Evolutionary conservation across 2,113 vertebrate species (phyloP).

Genomic region (Gasterosteus aculeatus): DNA sequence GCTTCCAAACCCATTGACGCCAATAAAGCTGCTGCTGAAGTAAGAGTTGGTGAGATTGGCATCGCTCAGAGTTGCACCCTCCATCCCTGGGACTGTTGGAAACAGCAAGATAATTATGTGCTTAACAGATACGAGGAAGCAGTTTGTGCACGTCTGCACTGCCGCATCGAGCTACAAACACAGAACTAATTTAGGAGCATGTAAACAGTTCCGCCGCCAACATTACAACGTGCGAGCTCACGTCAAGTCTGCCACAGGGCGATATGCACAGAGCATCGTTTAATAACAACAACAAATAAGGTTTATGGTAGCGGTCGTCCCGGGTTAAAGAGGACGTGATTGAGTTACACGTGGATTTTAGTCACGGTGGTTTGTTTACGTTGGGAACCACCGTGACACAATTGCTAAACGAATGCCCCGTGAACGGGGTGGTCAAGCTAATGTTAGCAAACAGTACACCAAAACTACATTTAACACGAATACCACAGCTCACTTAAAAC

Average conservation of each 20-base stretch:
- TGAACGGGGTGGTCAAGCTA: constrained; percentile 30
- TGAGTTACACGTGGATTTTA: neutral
- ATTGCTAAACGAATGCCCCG: constrained; percentile 37
- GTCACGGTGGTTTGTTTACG: constrained; percentile 36
- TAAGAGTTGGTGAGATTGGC: constrained; percentile 96
- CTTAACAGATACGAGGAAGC: neutral
- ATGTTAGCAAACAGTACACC: constrained; percentile 47
- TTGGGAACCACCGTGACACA: constrained; percentile 3
- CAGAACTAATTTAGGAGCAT: constrained; percentile 39
- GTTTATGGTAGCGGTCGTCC: rapidly evolving
- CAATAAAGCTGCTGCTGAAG: constrained; percentile 99
- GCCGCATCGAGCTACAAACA: constrained; percentile 28
- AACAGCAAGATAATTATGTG: neutral
- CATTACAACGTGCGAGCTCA: neutral
- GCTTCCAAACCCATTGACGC: constrained; percentile 98
- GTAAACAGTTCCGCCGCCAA: constrained; percentile 46
- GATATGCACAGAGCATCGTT: neutral
- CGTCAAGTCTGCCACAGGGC: neutral
- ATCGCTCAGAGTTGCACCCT: constrained; percentile 89
- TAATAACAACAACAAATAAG: neutral
- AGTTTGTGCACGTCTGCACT: neutral
- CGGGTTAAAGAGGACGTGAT: neutral
- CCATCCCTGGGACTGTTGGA: constrained; percentile 91
- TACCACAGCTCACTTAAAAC: neutral
- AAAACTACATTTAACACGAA: neutral